A percentile compares a stretch with the other conserved stretches of the same genome.
Evolutionary conservation across 2,797 vertebrate genomes (phyloP).

Genomic region (Tadarida brasiliensis): DNA sequence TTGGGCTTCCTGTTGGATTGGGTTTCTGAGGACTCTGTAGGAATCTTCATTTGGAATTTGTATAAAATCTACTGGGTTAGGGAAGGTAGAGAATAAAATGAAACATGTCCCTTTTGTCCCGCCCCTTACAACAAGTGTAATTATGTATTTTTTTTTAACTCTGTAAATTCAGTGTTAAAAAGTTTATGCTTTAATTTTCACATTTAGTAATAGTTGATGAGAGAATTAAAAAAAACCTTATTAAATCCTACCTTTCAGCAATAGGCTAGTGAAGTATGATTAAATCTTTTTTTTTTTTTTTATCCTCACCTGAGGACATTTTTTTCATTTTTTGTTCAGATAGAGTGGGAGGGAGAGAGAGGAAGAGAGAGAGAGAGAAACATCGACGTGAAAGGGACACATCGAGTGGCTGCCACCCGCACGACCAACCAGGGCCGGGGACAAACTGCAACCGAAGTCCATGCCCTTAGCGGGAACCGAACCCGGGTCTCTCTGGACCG

Average conservation of each 20-base stretch:
- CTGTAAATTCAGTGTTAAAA: background rate
- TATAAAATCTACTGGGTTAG: conserved; percentile 6
- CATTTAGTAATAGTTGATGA: conserved; percentile 55
- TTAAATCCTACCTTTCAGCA: conserved; percentile 9
- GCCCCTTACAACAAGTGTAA: background rate
- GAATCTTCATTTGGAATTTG: conserved; percentile 22
- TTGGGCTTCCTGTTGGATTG: background rate
- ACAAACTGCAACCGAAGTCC: too few species aligned
- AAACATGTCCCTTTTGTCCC: background rate
- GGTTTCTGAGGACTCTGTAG: background rate
- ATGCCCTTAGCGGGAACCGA: too few species aligned
- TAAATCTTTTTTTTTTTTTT: too few species aligned
- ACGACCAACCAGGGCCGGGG: too few species aligned
- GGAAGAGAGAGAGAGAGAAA: too few species aligned
- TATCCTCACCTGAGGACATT: too few species aligned
- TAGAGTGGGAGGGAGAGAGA: too few species aligned
- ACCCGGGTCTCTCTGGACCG: too few species aligned
- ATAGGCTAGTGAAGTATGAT: conserved; percentile 22
- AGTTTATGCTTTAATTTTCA: conserved; percentile 50
- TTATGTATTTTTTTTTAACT: background rate
- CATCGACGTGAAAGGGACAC: too few species aligned
- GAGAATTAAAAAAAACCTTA: background rate
- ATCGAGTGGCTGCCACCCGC: too few species aligned
- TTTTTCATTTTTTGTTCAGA: too few species aligned
- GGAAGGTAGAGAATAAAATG: background rate